Percentiles rank a stretch among this genome's conserved stretches.
Conservation (phyloP, 2,888 invertebrate genomes). For the Epinotia ramella region DNA sequence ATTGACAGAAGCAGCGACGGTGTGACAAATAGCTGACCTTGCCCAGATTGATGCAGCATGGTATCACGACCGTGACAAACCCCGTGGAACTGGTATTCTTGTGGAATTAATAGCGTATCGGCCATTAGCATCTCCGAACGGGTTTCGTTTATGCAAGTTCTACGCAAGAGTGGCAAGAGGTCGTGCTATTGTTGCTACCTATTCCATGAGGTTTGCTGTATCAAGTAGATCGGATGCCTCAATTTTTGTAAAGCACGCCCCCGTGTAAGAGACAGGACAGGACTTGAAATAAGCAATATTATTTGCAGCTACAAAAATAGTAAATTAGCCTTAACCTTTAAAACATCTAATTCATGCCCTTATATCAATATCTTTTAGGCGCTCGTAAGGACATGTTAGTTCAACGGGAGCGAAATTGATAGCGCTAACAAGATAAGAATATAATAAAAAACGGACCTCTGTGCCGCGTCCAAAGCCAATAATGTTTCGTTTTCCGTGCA, state of each 20-base stretch:
- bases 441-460: neutral
- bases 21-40: slow-evolving; percentile 40
- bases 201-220: neutral
- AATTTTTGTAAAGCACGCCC: too few relatives aligned
- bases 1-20: slow-evolving; percentile 29
- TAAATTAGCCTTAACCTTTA: too few relatives aligned
- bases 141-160: slow-evolving; percentile 34
- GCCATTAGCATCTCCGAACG: slow-evolving; percentile 42
- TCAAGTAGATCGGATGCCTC: too few relatives aligned
- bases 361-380: neutral
- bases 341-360: too few relatives aligned
- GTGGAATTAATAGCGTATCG: slow-evolving; percentile 36
- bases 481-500: neutral
- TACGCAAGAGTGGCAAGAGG: slow-evolving; percentile 17
- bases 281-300: too few relatives aligned
- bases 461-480: neutral
- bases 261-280: too few relatives aligned
- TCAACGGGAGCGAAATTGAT: neutral
- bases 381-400: neutral
- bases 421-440: neutral
- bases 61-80: slow-evolving; percentile 33
- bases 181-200: slow-evolving; percentile 11
- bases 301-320: too few relatives aligned
- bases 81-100: slow-evolving; percentile 39
- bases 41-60: slow-evolving; percentile 35